These are phyloP conservation scores for Trissolcus japonicus DNA, from an alignment of 2,888 invertebrate genomes.

Conservation along the genomic window DNA sequence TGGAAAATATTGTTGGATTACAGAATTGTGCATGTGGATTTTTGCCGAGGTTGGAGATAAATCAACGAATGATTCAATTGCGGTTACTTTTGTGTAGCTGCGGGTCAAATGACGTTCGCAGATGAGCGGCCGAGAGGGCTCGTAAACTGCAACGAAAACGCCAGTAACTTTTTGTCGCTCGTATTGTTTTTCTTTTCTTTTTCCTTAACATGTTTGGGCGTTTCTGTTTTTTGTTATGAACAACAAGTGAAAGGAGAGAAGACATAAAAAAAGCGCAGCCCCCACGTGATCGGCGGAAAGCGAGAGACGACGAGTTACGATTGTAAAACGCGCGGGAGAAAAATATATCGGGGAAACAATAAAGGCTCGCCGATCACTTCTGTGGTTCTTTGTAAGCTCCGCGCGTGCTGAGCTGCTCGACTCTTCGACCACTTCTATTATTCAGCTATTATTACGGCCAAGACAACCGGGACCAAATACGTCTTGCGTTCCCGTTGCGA, in stretches of 20 bases:
- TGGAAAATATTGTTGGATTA: too few relatives aligned
- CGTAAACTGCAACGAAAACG: background rate
- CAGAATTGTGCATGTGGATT: too few relatives aligned
- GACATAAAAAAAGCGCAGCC: background rate
- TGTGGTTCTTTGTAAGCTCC: slow-evolving; percentile 58
- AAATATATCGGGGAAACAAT: slow-evolving; percentile 56
- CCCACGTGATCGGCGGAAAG: slow-evolving; percentile 23
- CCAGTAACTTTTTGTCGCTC: background rate
- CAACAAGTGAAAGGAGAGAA: background rate
- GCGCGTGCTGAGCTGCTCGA: slow-evolving; percentile 46
- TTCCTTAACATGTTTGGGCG: too few relatives aligned
- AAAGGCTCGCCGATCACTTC: slow-evolving; percentile 53
- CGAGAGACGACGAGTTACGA: slow-evolving; percentile 21
- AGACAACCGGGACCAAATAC: slow-evolving; percentile 59
- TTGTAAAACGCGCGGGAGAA: slow-evolving; percentile 40
- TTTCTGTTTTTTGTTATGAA: background rate
- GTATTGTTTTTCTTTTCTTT: background rate
- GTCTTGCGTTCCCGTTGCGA: slow-evolving; percentile 51
- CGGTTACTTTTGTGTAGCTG: too few relatives aligned
- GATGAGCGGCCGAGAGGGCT: too few relatives aligned
- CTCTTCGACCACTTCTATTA: slow-evolving; percentile 55
- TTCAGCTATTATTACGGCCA: slow-evolving; percentile 58
- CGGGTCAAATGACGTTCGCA: too few relatives aligned
- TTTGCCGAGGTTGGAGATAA: too few relatives aligned
- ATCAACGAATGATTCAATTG: too few relatives aligned